A percentile compares a stretch with the other conserved stretches of the same genome.
phyloP scores from a whole-genome alignment of 1,140 invertebrate genomes.

The Aphaenogaster rudis region DNA sequence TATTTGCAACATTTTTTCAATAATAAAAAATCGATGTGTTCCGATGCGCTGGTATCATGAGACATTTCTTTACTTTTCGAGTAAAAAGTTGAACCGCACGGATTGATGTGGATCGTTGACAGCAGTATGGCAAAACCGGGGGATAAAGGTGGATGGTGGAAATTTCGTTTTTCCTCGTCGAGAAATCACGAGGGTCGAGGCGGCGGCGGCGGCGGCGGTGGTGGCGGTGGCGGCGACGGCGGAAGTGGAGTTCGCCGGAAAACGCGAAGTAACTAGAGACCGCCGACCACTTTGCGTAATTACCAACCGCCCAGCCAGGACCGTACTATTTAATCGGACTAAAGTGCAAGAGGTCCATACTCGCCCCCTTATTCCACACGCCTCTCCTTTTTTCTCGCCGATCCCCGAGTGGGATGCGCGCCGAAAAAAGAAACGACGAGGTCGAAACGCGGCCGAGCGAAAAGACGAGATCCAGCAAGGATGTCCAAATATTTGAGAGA shows the following conservation, averaged over 20 bases:
- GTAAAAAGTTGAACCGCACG: neutral
- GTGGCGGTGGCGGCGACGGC: neutral
- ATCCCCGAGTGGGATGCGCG: conserved; percentile 35
- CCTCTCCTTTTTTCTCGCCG: conserved; percentile 21
- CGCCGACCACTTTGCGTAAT: conserved; percentile 80
- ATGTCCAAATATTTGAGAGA: conserved; percentile 77
- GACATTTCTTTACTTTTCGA: neutral
- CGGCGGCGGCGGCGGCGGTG: neutral
- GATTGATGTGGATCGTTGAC: conserved; percentile 47
- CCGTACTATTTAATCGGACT: conserved; percentile 79
- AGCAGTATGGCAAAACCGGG: conserved; percentile 1
- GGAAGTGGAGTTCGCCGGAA: conserved; percentile 69
- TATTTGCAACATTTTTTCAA: neutral
- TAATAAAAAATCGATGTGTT: neutral
- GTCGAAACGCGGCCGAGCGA: conserved; percentile 61
- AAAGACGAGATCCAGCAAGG: conserved; percentile 53
- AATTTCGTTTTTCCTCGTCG: conserved; percentile 65
- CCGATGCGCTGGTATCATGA: neutral
- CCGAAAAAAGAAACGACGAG: conserved; percentile 61
- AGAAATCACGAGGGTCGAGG: conserved; percentile 63
- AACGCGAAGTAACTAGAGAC: conserved; percentile 77
- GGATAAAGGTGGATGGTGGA: conserved; percentile 34
- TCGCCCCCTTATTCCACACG: conserved; percentile 51
- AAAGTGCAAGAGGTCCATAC: conserved; percentile 76
- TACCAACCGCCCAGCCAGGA: conserved; percentile 75